Percentiles rank a stretch among this genome's conserved stretches.
Conservation (phyloP, 2,888 invertebrate species). For the Mythimna albipuncta region DNA sequence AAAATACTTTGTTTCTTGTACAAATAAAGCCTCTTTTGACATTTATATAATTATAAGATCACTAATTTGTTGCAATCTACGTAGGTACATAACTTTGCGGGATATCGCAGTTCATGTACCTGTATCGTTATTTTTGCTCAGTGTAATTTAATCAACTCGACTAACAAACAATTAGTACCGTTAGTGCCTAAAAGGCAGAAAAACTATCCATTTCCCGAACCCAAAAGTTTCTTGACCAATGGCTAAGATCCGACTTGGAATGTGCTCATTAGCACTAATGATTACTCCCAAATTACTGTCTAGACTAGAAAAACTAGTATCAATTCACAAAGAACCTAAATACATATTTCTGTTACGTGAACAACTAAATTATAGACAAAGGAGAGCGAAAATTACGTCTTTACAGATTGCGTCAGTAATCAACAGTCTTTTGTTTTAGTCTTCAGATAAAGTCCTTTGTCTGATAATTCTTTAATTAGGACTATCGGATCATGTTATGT, state of each 20-base stretch:
- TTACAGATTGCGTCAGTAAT: conserved; percentile 32
- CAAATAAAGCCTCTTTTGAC: too few relatives aligned
- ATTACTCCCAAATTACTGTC: conserved; percentile 24
- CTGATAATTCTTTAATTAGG: conserved; percentile 28
- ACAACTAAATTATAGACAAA: conserved; percentile 40
- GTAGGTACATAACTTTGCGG: too few relatives aligned
- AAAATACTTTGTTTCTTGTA: too few relatives aligned
- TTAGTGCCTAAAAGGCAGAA: background rate
- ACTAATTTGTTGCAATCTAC: too few relatives aligned
- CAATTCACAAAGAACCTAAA: background rate
- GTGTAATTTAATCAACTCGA: background rate
- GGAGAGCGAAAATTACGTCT: conserved; percentile 35
- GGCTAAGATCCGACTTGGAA: conserved; percentile 5
- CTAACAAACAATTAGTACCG: background rate
- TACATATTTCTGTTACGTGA: conserved; percentile 24
- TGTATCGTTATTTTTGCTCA: too few relatives aligned
- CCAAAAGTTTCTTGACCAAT: conserved; percentile 23
- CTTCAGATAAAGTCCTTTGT: conserved; percentile 39
- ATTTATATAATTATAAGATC: too few relatives aligned
- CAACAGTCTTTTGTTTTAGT: conserved; percentile 33
- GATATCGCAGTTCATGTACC: background rate
- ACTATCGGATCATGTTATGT: conserved; percentile 27
- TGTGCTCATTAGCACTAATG: conserved; percentile 41
- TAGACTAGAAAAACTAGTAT: conserved; percentile 6
- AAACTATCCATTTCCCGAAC: background rate